These are phyloP conservation scores for Embidobia sp. DNA, from an alignment of 2,888 invertebrate genomes.

Conservation along the genomic window DNA sequence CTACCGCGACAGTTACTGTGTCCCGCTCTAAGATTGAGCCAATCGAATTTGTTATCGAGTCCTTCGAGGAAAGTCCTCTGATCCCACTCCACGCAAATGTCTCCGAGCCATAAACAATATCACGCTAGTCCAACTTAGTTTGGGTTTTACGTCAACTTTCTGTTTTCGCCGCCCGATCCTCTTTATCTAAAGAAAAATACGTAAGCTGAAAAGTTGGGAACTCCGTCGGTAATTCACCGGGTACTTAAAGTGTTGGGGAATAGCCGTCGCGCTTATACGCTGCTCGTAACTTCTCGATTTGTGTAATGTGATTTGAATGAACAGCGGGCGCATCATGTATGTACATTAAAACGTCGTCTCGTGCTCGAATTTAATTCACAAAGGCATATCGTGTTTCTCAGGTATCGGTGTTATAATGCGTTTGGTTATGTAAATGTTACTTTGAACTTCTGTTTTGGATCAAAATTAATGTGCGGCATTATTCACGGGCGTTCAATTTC, in stretches of 20 bases:
- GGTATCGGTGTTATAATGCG: background rate
- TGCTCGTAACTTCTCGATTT: slow-evolving; percentile 9
- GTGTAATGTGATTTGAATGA: slow-evolving; percentile 31
- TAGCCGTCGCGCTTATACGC: slow-evolving; percentile 1
- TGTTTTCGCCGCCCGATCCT: background rate
- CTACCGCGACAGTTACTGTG: too few relatives aligned
- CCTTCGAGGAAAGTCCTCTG: too few relatives aligned
- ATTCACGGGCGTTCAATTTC: slow-evolving; percentile 1
- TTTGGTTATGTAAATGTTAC: slow-evolving; percentile 2
- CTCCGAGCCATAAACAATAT: too few relatives aligned
- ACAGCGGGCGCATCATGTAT: background rate
- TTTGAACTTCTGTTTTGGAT: slow-evolving; percentile 22
- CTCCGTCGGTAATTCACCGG: slow-evolving; percentile 11
- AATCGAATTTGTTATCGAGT: too few relatives aligned
- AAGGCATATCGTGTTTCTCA: slow-evolving; percentile 6
- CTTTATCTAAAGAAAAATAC: slow-evolving; percentile 13
- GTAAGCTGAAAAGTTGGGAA: slow-evolving; percentile 17
- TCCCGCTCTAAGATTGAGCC: too few relatives aligned
- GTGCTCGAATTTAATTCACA: slow-evolving; percentile 7
- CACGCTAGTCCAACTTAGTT: background rate
- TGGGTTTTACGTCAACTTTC: background rate
- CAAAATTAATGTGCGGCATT: slow-evolving; percentile 6
- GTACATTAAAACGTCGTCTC: slow-evolving; percentile 5
- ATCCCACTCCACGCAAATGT: too few relatives aligned
- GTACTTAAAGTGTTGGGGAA: slow-evolving; percentile 13